Evolutionary conservation across 2,888 invertebrate genomes (phyloP), one percentile per base, ranked within the genome.

Genomic region (Drosophila formosana): DNA sequence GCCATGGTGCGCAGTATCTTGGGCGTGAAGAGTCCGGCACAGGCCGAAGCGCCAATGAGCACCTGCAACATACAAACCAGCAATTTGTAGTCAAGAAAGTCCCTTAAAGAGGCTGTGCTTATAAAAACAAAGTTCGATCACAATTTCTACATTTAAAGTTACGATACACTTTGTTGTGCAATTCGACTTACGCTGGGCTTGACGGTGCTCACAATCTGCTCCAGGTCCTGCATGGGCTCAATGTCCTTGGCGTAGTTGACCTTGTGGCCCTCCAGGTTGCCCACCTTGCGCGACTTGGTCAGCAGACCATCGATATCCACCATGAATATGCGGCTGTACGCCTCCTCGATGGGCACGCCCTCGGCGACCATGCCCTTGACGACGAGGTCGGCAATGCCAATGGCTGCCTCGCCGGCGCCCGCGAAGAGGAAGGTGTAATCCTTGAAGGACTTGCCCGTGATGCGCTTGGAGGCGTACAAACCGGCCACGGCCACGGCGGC

Each of bases 401-500:
- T 95, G 1, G 97, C 96, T 6, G 98, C 98, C 96, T 97, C 97
- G 57, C 97, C 97, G 79, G 97, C 97, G 28, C 97, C 99, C 72
- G 97, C 95, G 93, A 99, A 99, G 57, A 99, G 94, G 91, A 97
- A 96, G 62, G 95, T 97, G 90, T 98, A 96, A 67, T 99, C 97
- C 47, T 95, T 94, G 87, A 99, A 94, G 86, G 95, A 96, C 89
- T 95, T 96, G 94, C 94, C 91, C 0, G 92, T 92, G 1, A 93
- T 79, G 32, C 93, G 90, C 72, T 90, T 90, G 0, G 92, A 91
- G 8, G 92, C 92, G 55, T 92, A 94, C 23, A 99, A 93, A 0
- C 99, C 99, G 5, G 98, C 98, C 2, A 99, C 97, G 7, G 98
- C 98, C 0, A 99, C 99, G 30, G 97, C 95, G 2, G 99, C 99